A percentile compares a stretch with the other conserved stretches of the same genome.
Evolutionary conservation across 2,888 invertebrate genomes (phyloP).

Genomic region (Sarcophaga caerulescens): DNA sequence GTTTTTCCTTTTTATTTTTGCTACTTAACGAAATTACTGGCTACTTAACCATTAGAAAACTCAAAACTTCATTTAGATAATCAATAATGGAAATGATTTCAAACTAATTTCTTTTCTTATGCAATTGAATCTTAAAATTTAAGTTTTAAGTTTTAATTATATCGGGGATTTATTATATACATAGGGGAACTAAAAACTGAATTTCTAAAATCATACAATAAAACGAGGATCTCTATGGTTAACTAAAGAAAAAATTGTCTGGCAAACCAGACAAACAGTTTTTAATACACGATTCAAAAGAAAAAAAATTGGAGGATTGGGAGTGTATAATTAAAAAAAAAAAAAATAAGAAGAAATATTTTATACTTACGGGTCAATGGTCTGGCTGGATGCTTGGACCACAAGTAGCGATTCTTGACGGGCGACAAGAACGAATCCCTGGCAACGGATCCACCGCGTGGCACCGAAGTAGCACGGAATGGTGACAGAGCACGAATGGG

Average conservation of each 20-base stretch:
- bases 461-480: slow-evolving; percentile 72
- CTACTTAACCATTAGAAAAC: no score
- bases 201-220: not conserved
- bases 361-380: slow-evolving; percentile 89
- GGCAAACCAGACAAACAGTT: not conserved
- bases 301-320: not conserved
- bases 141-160: not conserved
- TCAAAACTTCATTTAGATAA: no score
- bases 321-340: not conserved
- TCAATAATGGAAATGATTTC: no score
- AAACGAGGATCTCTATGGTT: not conserved
- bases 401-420: slow-evolving; percentile 94
- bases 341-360: slow-evolving; percentile 7
- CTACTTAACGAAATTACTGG: no score
- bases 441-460: slow-evolving; percentile 81
- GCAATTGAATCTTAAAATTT: not conserved
- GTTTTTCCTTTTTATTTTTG: no score
- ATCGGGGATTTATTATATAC: not conserved
- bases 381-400: slow-evolving; percentile 95
- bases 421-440: slow-evolving; percentile 95
- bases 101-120: not conserved
- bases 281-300: not conserved
- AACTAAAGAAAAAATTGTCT: not conserved
- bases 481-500: slow-evolving; percentile 84
- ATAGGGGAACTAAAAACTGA: not conserved